Base-by-base conservation (phyloP, 1,140 invertebrate genomes). In the Musca domestica region DNA sequence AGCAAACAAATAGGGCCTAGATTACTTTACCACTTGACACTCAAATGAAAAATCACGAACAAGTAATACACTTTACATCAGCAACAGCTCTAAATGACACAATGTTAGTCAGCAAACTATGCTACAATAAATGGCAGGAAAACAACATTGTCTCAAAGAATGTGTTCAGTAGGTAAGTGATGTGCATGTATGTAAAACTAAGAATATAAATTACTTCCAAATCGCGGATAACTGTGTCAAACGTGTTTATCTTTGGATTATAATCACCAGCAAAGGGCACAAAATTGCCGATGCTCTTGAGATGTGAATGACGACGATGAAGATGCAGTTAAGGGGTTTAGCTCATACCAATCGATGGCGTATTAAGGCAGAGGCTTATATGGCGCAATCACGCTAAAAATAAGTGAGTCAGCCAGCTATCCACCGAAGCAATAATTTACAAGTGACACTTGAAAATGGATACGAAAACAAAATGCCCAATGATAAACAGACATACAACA, bases 11-110 rank as follows among this genome's bases (percentile, higher is more conserved):
- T 9, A 34, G 34, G 56, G 19, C 34, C 15, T 61, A 27, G 22
- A 61, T 61, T 61, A 61, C 56, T 34, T 61, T 7, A 61, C 12
- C 56, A 61, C 56, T 61, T 61, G 56, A 61, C 56, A 61, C 34
- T 61, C 34, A 61, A 61, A 34, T 41, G 27, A 34, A 61, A 34
- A 34, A 61, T 61, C 56, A 34, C 56, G n/a, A 34, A 61, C 56
- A 61, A 34, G 2, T n/a, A n/a, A n/a, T n/a, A n/a, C n/a, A n/a
- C n/a, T n/a, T n/a, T n/a, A n/a, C n/a, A 15, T 17, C 34, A 3
- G 27, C 27, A 30, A 30, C 9, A 30, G 27, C 27, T 4, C 3
- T 10, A 12, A 41, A 41, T 2, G 34, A 41, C 34, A 41, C 34
- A 41, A 41, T 41, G 6, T 41, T 2, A 41, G 34, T 41, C 34